These are phyloP conservation scores for Eurystomus gularis DNA, from an alignment of 2,113 vertebrate species.

Conservation along the genomic window DNA sequence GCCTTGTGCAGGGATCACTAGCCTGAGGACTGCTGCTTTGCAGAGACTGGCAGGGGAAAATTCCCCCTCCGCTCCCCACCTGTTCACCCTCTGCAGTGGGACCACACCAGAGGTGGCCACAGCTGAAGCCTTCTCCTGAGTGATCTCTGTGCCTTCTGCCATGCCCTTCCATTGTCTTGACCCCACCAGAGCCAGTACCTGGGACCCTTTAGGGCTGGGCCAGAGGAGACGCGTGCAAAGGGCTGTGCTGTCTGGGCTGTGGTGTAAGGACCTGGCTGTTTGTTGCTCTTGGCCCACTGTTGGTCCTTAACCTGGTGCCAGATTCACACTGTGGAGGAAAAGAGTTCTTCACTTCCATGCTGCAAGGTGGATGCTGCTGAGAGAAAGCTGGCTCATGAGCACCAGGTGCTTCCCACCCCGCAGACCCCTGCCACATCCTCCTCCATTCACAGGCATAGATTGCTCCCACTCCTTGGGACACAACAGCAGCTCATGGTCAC, in stretches of 20 bases:
- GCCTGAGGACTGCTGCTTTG: neutral
- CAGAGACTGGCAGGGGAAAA: neutral
- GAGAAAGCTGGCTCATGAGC: neutral
- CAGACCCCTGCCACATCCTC: neutral
- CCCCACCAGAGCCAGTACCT: neutral
- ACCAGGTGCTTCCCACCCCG: neutral
- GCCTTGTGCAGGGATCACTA: accelerated
- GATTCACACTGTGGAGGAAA: accelerated
- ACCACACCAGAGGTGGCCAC: neutral
- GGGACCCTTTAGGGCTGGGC: neutral
- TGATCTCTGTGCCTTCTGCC: neutral
- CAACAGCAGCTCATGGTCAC: neutral
- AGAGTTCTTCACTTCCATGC: neutral
- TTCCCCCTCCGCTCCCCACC: neutral
- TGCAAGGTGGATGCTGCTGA: neutral
- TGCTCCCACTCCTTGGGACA: neutral
- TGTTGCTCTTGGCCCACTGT: neutral
- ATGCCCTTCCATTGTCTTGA: neutral
- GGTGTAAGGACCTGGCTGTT: neutral
- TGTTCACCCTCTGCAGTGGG: neutral
- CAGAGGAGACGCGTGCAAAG: accelerated
- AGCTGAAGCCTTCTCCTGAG: neutral
- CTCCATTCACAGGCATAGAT: neutral
- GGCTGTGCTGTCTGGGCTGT: neutral
- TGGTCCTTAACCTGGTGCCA: neutral